Evolutionary conservation across 2,797 vertebrate genomes (phyloP), one percentile per base, ranked within the genome.

Genomic region (Acrossocheilus fasciatus): DNA sequence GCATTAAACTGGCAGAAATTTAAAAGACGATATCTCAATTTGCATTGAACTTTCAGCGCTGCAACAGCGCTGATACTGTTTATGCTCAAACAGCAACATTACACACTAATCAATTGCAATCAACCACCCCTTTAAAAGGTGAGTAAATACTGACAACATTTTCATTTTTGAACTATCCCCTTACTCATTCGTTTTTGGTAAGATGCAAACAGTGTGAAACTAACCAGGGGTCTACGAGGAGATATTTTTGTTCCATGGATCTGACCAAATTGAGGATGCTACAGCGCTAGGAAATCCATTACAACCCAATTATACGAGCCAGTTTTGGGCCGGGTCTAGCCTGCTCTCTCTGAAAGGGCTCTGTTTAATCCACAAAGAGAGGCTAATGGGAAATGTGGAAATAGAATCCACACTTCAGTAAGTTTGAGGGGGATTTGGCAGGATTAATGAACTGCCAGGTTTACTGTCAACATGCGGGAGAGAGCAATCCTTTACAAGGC

Each of bases 351-450:
- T 91, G 94, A 93, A 95, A 94, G 91, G 88, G 91, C 92, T 87
- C 87, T 84, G 93, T 93, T 94, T 95, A 95, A 95, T 95, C 94
- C 95, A 93, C 94, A 94, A 94, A 95, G 93, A 94, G 93, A 92
- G 94, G 94, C 94, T 94, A 95, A 95, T 95, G 91, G 94, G 94
- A 94, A 95, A 95, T 94, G 93, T 95, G 93, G 92, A 95, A 95
- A 95, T 95, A 95, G 94, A 95, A 95, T 94, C 93, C 95, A 94
- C 93, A 94, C 94, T 94, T 92, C 93, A 95, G 94, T 93, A 94
- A 94, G 91, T 95, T 95, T 93, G 92, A 92, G 90, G 69, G 92
- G 94, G 95, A 95, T 95, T 96, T 95, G 90, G 91, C 89, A 91
- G 93, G 95, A 95, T 95, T 95, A 95, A 95, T 95, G 94, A 95